These are phyloP conservation scores for Prietella phreatophila DNA, from an alignment of 2,113 vertebrate genomes.

Conservation along the genomic window DNA sequence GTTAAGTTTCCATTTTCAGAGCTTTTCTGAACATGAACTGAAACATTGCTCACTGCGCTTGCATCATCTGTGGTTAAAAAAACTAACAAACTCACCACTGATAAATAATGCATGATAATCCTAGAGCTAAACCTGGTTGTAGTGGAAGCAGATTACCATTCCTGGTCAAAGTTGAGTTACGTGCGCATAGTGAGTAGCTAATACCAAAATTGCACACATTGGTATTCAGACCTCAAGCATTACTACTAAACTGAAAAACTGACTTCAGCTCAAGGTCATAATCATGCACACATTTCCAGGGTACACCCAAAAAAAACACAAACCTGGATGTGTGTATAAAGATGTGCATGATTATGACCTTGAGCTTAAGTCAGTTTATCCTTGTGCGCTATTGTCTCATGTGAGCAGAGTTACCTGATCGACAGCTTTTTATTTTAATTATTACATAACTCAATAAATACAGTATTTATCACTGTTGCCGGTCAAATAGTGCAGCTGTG, in stretches of 20 bases:
- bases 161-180: not conserved
- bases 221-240: not conserved
- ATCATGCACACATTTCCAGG: too few species aligned
- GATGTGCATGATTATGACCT: not conserved
- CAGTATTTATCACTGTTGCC: not conserved
- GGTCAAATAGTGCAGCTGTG: too few species aligned
- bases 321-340: not conserved
- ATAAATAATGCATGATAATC: constrained; percentile 3
- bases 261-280: too few species aligned
- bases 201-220: not conserved
- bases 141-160: not conserved
- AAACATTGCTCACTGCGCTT: constrained; percentile 21
- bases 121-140: not conserved
- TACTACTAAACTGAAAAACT: not conserved
- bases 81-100: not conserved
- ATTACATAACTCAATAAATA: not conserved
- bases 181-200: not conserved
- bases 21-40: constrained; percentile 31
- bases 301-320: not conserved
- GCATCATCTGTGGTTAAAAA: not conserved
- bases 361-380: not conserved
- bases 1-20: constrained; percentile 21
- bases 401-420: too few species aligned
- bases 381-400: not conserved
- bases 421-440: too few species aligned